These are phyloP conservation scores for Cynopterus sphinx DNA, from an alignment of 2,797 vertebrate species.

Conservation along the genomic window DNA sequence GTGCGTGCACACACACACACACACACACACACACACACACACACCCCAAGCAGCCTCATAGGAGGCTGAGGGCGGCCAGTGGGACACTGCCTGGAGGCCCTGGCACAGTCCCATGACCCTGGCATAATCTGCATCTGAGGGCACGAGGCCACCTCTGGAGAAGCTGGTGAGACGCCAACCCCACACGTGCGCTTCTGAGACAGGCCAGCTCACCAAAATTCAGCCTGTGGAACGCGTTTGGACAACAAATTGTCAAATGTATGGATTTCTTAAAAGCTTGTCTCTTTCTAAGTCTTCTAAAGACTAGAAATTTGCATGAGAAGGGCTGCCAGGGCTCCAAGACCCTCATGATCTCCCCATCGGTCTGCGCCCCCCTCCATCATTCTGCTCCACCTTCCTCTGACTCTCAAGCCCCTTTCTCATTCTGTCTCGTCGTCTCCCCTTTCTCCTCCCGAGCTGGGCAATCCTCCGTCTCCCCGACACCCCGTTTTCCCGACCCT, in stretches of 20 bases:
- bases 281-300: background rate
- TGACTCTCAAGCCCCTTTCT: background rate
- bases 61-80: background rate
- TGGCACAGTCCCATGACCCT: background rate
- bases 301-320: background rate
- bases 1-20: accelerated
- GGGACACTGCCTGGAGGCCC: background rate
- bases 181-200: background rate
- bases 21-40: background rate
- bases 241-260: background rate
- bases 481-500: background rate
- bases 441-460: background rate
- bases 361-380: background rate
- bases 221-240: background rate
- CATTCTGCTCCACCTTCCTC: background rate
- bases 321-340: background rate
- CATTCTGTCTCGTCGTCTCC: accelerated
- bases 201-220: background rate
- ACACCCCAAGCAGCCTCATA: background rate
- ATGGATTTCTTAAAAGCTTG: background rate
- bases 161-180: background rate
- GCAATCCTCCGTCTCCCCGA: background rate
- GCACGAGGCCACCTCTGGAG: background rate
- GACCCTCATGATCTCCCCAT: accelerated
- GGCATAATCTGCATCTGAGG: background rate